A percentile compares a stretch with the other conserved stretches of the same genome.
Evolutionary conservation across 1,140 invertebrate genomes (phyloP).

Genomic region (Melipona quadrifasciata): DNA sequence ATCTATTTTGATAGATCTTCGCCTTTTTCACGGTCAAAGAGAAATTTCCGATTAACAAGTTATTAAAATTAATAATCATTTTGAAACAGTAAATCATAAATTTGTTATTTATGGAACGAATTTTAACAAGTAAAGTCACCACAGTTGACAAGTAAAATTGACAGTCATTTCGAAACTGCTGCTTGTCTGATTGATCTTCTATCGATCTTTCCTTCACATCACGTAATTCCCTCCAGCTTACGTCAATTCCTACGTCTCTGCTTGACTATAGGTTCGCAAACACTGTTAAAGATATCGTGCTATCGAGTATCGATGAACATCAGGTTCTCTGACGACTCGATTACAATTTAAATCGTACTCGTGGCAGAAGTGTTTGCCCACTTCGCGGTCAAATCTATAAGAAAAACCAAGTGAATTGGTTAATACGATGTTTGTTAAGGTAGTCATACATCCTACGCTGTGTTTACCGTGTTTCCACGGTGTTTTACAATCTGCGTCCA

Average conservation of each 20-base stretch:
- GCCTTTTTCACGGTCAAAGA: too few species aligned
- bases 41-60: too few species aligned
- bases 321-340: slow-evolving; percentile 13
- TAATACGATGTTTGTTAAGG: slow-evolving; percentile 62
- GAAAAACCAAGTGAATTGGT: slow-evolving; percentile 47
- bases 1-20: too few species aligned
- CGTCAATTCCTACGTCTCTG: not conserved
- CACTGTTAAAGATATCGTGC: not conserved
- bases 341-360: slow-evolving; percentile 7
- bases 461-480: slow-evolving; percentile 39
- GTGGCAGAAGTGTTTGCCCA: slow-evolving; percentile 10
- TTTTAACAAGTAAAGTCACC: too few species aligned
- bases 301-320: not conserved
- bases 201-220: not conserved
- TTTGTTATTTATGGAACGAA: not conserved
- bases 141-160: too few species aligned
- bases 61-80: too few species aligned
- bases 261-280: not conserved
- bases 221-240: not conserved
- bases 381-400: slow-evolving; percentile 15
- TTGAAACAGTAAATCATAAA: too few species aligned
- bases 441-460: slow-evolving; percentile 25
- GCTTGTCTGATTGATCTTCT: not conserved
- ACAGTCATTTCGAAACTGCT: too few species aligned
- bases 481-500: slow-evolving; percentile 55